phyloP scores from a whole-genome alignment of 1,140 invertebrate species.

The Apis laboriosa region DNA sequence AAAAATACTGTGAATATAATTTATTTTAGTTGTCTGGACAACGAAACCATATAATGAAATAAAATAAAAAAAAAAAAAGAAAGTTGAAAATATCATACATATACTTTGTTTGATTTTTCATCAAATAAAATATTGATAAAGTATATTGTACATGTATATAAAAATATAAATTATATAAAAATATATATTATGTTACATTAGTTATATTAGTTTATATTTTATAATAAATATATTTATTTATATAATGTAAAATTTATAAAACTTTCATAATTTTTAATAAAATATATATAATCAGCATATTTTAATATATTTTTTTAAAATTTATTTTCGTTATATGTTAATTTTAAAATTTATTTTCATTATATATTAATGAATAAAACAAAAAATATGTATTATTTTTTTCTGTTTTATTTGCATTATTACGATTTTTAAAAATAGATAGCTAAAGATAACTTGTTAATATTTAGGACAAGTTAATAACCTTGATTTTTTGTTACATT shows the following conservation, averaged over 20 bases:
- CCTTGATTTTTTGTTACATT: slow-evolving; percentile 14
- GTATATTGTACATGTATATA: background rate
- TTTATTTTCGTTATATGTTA: background rate
- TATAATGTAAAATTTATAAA: background rate
- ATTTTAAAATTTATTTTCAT: background rate
- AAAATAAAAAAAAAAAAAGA: slow-evolving; percentile 9
- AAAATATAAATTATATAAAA: too few species aligned
- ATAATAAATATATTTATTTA: background rate
- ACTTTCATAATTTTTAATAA: background rate
- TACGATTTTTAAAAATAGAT: background rate
- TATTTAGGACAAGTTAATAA: too few species aligned
- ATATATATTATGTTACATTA: background rate
- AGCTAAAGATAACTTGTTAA: background rate
- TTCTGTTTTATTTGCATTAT: too few species aligned
- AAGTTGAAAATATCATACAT: slow-evolving; percentile 1
- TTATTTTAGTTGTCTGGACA: slow-evolving; percentile 54
- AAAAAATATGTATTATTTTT: background rate
- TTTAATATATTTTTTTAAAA: background rate
- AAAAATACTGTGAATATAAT: slow-evolving; percentile 40
- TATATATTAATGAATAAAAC: background rate
- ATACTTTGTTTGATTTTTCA: background rate
- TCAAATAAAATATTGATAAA: background rate
- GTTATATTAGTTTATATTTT: background rate
- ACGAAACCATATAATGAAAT: background rate
- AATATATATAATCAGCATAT: background rate